Evolutionary conservation across 2,797 vertebrate species (phyloP).

Genomic region (Darevskia mixta): DNA sequence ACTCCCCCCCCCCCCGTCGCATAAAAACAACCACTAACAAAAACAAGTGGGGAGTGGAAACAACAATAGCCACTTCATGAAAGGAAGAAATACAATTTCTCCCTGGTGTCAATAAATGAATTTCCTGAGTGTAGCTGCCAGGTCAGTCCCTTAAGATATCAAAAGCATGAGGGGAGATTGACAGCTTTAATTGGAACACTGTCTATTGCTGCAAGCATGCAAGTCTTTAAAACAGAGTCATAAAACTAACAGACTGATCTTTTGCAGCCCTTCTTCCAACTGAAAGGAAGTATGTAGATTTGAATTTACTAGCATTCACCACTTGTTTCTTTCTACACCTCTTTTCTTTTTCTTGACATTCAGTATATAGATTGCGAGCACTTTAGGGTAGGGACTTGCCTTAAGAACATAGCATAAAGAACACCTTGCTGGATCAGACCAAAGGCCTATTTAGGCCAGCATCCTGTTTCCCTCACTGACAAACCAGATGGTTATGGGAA

Average conservation of each 20-base stretch:
- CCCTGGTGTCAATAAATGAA: not conserved
- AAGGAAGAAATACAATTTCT: not conserved
- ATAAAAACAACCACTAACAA: not conserved
- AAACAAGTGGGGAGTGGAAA: not conserved
- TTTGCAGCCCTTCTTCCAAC: not conserved
- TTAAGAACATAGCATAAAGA: not conserved
- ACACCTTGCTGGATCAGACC: not conserved
- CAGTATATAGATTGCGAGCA: not conserved
- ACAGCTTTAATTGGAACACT: conserved; percentile 27
- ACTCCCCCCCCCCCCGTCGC: not conserved
- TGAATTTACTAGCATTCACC: not conserved
- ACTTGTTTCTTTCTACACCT: not conserved
- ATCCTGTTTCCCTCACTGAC: not conserved
- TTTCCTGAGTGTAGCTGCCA: not conserved
- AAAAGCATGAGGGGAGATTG: conserved; percentile 15
- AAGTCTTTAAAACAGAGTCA: conserved; percentile 18
- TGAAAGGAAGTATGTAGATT: not conserved
- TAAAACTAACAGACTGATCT: not conserved
- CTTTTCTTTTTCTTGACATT: not conserved
- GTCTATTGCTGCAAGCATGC: not conserved
- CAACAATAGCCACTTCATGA: not conserved
- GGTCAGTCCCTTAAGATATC: conserved; percentile 21
- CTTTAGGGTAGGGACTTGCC: no score
- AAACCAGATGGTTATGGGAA: no score
- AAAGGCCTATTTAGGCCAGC: not conserved